Evolutionary conservation across 2,888 invertebrate species (phyloP).

Genomic region (Drosophila engyochracea): DNA sequence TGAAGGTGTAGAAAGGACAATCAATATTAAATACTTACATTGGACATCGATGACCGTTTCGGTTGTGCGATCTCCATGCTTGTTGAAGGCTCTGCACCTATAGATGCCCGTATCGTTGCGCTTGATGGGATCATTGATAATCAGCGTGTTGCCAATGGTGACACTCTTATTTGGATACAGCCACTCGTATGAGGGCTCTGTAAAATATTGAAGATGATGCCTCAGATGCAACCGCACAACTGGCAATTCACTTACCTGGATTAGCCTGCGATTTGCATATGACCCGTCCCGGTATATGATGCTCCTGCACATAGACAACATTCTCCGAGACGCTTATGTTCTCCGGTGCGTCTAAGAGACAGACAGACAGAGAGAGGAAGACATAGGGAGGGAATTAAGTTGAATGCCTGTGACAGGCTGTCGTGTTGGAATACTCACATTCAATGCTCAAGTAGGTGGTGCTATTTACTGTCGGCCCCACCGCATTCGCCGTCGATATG

Average conservation of each 20-base stretch:
- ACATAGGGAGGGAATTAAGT: constrained; percentile 1
- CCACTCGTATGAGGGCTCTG: constrained; percentile 85
- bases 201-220: neutral
- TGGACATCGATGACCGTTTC: constrained; percentile 92
- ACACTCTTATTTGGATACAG: constrained; percentile 82
- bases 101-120: constrained; percentile 92
- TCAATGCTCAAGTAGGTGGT: constrained; percentile 95
- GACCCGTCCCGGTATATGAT: constrained; percentile 86
- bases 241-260: constrained; percentile 83
- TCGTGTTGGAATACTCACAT: constrained; percentile 88
- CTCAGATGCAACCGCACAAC: neutral
- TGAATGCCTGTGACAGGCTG: neutral
- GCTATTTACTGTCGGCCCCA: constrained; percentile 93
- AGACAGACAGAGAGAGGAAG: neutral
- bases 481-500: constrained; percentile 91
- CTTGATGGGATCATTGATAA: constrained; percentile 89
- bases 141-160: constrained; percentile 85
- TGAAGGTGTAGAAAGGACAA: neutral
- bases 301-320: constrained; percentile 86
- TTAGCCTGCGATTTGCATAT: constrained; percentile 87
- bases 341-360: constrained; percentile 91
- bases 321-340: constrained; percentile 90
- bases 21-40: constrained; percentile 88
- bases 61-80: constrained; percentile 91
- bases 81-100: constrained; percentile 91